Base-by-base conservation (phyloP, 2,888 invertebrate species). In the Lepidonotus clava region DNA sequence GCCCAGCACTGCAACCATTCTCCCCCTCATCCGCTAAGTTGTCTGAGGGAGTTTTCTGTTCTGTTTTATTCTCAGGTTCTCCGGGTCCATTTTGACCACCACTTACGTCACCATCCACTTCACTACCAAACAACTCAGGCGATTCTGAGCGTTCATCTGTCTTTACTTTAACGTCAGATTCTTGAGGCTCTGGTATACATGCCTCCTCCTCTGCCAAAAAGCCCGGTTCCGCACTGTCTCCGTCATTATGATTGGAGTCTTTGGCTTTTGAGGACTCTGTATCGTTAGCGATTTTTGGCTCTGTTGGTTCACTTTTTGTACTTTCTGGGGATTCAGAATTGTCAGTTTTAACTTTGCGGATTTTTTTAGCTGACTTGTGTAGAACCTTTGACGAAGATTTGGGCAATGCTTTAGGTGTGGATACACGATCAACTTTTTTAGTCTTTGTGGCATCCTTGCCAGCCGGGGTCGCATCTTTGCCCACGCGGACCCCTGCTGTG, bases 301-400 rank as follows among this genome's bases (percentile, higher is more conserved):
- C 61, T 61, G 1, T 11, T 34, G 71, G 21, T 38, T 71, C 71
- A 71, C 24, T 71, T 38, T 6, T 71, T 8, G 14, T 71, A 71
- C 38, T 38, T 71, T 46, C 18, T 11, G 71, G 34, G 71, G 71
- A 38, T 38, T 36, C 38, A 38, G 71, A 34, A 34, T 14, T 71
- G 36, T 8, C 38, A 34, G 71, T 11, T 38, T 71, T 71, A 6
- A 34, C 6, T 71, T 71, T 71, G 71, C 71, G 71, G 18, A 36
- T 71, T 71, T 71, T 71, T 71, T 71, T 71, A 61, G 61, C 61
- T 2, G 61, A 24, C 71, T 71, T 71, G 71, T 71, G 34, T 34
- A 71, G 36, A 71, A 71, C 21, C 36, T 71, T 71, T 71, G 71
- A n/a, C n/a, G n/a, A 71, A 11, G 71, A 36, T 71, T 71, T 71